phyloP scores from a whole-genome alignment of 2,797 vertebrate genomes.

The Mus caroli region DNA sequence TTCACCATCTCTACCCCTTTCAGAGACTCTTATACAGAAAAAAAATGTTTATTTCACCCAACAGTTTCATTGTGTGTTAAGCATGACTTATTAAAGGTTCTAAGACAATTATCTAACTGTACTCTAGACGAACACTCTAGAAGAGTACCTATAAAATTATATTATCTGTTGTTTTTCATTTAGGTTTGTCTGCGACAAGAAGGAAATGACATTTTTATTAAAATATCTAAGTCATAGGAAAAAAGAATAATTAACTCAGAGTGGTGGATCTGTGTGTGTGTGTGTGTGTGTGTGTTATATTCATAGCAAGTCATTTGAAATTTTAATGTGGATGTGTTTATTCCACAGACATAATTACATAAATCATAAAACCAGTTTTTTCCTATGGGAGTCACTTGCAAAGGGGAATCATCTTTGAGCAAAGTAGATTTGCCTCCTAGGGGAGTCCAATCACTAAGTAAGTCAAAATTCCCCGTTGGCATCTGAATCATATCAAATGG shows the following conservation, averaged over 20 bases:
- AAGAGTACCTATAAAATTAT: not conserved
- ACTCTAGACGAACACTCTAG: not conserved
- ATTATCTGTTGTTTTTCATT: not conserved
- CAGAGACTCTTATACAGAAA: constrained; percentile 23
- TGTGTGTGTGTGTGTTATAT: not conserved
- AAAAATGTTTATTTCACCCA: not conserved
- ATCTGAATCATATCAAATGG: constrained; percentile 70
- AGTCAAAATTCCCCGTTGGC: constrained; percentile 60
- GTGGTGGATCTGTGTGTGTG: not conserved
- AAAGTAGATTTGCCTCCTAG: constrained; percentile 67
- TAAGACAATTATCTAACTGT: constrained; percentile 25
- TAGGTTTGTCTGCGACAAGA: constrained; percentile 41
- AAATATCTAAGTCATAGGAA: constrained; percentile 5
- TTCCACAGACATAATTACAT: constrained; percentile 21
- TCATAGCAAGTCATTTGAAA: not conserved
- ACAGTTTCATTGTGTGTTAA: constrained; percentile 34
- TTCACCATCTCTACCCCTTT: not conserved
- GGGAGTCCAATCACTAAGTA: constrained; percentile 43
- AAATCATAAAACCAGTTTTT: not conserved
- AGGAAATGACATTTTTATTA: constrained; percentile 45
- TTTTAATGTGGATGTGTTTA: constrained; percentile 35
- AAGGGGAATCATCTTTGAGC: constrained; percentile 65
- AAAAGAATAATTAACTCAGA: constrained; percentile 49
- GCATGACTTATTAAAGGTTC: not conserved
- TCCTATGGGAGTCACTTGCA: constrained; percentile 53